Conservation (phyloP, 2,888 invertebrate species). For the Chymomyza procnemis region DNA sequence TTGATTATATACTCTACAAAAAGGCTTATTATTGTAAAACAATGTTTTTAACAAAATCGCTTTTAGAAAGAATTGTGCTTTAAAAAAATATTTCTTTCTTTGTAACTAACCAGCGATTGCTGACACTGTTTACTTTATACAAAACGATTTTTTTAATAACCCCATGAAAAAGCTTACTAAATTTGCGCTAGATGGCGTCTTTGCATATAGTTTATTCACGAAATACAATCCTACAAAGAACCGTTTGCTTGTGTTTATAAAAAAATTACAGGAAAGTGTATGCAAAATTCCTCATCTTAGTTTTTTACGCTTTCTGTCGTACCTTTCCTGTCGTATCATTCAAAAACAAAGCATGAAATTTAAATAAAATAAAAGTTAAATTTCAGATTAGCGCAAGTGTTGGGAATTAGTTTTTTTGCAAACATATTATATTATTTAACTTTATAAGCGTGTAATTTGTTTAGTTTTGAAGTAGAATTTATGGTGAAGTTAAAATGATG, state of each 20-base stretch:
- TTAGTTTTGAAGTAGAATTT: background rate
- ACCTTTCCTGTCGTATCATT: background rate
- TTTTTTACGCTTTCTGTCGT: background rate
- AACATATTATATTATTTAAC: constrained; percentile 51
- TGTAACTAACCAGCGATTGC: no score
- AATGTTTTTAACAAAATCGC: no score
- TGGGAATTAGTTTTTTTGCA: constrained; percentile 56
- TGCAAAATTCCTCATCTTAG: background rate
- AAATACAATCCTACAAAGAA: no score
- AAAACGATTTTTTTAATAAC: no score
- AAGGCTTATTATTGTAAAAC: no score
- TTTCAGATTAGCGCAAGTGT: constrained; percentile 62
- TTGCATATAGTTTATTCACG: no score
- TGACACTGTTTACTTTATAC: no score
- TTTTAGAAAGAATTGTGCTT: no score
- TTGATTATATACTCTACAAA: background rate
- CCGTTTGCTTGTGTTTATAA: no score
- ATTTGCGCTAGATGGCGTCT: no score
- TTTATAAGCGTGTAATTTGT: constrained; percentile 8
- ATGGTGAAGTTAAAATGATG: background rate
- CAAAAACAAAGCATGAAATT: constrained; percentile 51
- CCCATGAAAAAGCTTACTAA: no score
- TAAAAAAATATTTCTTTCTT: no score
- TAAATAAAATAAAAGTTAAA: constrained; percentile 68
- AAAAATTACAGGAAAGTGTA: background rate